phyloP scores from a whole-genome alignment of 1,140 invertebrate species.

The Lasioglossum albipes region DNA sequence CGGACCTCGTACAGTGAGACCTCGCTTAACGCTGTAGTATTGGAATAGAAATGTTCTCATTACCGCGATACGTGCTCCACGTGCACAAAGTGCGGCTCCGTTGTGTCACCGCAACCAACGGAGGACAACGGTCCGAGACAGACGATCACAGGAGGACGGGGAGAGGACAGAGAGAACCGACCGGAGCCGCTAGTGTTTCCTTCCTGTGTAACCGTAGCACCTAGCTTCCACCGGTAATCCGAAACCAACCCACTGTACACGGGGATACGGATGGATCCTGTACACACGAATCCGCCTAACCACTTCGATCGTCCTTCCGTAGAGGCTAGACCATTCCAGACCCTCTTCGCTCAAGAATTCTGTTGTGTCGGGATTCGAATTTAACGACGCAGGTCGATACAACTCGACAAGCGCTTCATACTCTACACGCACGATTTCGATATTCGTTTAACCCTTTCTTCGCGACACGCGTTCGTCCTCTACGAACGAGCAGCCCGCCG shows the following conservation, averaged over 20 bases:
- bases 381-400: no score
- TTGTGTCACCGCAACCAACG: conserved; percentile 46
- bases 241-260: conserved; percentile 61
- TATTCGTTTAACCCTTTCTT: no score
- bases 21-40: no score
- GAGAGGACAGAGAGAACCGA: conserved; percentile 49
- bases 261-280: conserved; percentile 57
- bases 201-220: conserved; percentile 78
- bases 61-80: conserved; percentile 49
- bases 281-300: background rate
- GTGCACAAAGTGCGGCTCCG: conserved; percentile 39
- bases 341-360: no score
- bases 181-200: conserved; percentile 75
- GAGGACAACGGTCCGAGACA: conserved; percentile 12
- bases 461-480: no score
- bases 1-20: no score
- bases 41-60: no score
- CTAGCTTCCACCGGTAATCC: conserved; percentile 70
- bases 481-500: no score
- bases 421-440: no score
- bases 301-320: background rate
- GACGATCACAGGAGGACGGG: background rate
- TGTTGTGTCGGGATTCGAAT: no score
- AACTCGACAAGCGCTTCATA: no score
- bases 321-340: no score